These are phyloP conservation scores for Oncorhynchus mykiss DNA, from an alignment of 2,113 vertebrate species.

Conservation along the genomic window DNA sequence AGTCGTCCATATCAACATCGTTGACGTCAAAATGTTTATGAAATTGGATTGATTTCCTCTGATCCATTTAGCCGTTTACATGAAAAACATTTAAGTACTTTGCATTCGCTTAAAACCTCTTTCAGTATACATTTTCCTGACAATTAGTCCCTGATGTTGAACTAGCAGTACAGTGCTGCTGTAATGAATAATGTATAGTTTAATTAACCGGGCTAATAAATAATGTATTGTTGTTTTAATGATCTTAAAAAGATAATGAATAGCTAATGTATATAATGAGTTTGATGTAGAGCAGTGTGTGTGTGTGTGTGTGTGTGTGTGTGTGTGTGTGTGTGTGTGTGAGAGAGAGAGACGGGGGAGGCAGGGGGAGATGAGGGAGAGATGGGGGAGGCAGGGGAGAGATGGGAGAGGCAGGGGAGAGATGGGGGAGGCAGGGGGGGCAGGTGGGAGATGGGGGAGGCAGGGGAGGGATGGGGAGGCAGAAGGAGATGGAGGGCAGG, in stretches of 20 bases:
- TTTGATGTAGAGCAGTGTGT: conserved; percentile 17
- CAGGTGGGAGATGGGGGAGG: no score
- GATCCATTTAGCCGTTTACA: neutral
- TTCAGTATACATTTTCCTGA: neutral
- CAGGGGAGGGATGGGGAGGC: no score
- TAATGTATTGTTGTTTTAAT: conserved; percentile 34
- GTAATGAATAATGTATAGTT: neutral
- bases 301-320: neutral
- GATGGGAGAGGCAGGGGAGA: no score
- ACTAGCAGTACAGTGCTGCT: neutral
- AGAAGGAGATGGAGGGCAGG: no score
- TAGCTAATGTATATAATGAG: conserved; percentile 24
- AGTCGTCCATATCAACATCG: no score
- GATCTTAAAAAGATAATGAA: conserved; percentile 30
- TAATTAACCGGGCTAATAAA: neutral
- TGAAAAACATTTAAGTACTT: neutral
- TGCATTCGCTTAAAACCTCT: neutral
- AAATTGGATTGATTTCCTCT: no score
- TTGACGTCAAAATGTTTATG: no score
- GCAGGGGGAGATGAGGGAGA: no score
- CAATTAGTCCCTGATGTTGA: neutral
- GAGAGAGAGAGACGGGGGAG: no score
- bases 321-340: neutral
- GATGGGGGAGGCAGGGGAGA: no score
- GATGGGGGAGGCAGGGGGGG: no score